Evolutionary conservation across 2,113 vertebrate species (phyloP).

Genomic region (Laticauda colubrina): DNA sequence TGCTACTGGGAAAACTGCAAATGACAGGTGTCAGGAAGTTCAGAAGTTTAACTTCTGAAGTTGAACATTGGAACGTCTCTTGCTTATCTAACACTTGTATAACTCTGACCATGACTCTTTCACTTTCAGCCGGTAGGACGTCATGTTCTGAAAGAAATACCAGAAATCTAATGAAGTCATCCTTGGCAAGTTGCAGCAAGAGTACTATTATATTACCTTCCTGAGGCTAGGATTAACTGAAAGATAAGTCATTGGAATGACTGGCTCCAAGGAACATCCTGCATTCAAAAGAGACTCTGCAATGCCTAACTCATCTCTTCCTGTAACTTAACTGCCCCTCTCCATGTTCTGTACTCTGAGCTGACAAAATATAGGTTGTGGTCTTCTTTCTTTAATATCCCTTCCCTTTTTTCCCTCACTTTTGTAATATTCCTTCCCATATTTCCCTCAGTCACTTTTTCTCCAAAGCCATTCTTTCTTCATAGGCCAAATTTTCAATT

Average conservation of each 20-base stretch:
- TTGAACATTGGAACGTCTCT: neutral
- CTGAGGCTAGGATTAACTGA: neutral
- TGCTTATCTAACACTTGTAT: neutral
- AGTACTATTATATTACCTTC: constrained; percentile 5
- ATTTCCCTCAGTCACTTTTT: neutral
- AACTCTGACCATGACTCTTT: neutral
- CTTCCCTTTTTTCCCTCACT: neutral
- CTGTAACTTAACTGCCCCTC: neutral
- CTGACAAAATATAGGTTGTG: neutral
- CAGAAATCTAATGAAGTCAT: constrained; percentile 18
- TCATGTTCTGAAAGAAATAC: neutral
- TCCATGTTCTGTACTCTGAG: neutral
- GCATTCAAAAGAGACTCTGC: neutral
- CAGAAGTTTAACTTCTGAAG: neutral
- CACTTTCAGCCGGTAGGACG: neutral
- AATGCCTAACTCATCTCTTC: neutral
- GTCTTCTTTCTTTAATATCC: neutral
- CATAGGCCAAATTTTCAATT: neutral
- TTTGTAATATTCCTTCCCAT: neutral
- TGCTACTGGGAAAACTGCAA: neutral
- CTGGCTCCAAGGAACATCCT: neutral
- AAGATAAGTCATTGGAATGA: neutral
- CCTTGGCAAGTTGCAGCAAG: constrained; percentile 34
- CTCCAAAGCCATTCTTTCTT: neutral
- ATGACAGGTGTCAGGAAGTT: neutral